Conservation (phyloP, 2,888 invertebrate genomes). For the Bellardia pandia region DNA sequence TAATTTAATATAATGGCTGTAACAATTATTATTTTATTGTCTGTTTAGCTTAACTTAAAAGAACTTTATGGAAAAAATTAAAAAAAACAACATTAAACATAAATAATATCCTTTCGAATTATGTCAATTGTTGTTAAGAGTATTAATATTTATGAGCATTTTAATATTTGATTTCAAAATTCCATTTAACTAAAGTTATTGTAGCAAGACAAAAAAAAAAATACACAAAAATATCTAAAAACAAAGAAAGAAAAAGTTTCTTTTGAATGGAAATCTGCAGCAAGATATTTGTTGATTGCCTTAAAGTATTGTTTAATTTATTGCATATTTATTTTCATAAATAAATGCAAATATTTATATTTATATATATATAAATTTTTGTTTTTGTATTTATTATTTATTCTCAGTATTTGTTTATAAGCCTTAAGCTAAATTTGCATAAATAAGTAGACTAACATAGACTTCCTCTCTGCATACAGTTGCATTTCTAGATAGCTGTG, state of each 20-base stretch:
- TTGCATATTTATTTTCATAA: conserved; percentile 41
- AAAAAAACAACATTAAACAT: too few species aligned
- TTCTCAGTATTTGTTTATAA: conserved; percentile 31
- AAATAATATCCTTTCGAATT: background rate
- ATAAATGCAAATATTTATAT: conserved; percentile 48
- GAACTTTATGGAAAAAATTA: too few species aligned
- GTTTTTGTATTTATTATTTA: conserved; percentile 39
- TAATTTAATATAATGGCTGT: background rate
- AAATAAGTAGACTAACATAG: conserved; percentile 12
- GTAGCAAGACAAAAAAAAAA: background rate
- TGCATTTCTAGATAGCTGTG: background rate
- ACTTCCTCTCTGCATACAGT: background rate
- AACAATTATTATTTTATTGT: background rate
- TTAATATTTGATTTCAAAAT: conserved; percentile 1
- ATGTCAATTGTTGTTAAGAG: background rate
- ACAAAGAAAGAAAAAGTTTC: background rate
- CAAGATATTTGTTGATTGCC: conserved; percentile 31
- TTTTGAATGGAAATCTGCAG: background rate
- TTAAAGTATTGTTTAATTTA: conserved; percentile 56
- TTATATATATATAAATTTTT: conserved; percentile 19
- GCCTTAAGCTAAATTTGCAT: conserved; percentile 49
- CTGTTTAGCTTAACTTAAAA: too few species aligned
- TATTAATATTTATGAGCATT: conserved; percentile 31
- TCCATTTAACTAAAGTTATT: background rate
- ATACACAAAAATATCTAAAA: background rate